phyloP scores from a whole-genome alignment of 2,113 vertebrate species.

The Archocentrus centrarchus region DNA sequence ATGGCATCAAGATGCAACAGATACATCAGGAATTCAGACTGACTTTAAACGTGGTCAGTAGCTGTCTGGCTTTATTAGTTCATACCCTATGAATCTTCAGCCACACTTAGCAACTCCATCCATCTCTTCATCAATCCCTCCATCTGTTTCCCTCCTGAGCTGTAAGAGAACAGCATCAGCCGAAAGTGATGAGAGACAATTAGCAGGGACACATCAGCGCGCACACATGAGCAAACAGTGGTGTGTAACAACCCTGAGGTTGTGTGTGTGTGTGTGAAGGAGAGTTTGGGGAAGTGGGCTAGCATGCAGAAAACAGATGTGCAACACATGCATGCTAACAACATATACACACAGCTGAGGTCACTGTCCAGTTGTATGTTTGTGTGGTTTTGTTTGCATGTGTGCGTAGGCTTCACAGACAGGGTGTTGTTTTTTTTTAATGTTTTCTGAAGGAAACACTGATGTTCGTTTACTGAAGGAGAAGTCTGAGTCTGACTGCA shows the following conservation, averaged over 20 bases:
- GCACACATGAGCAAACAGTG: conserved; percentile 54
- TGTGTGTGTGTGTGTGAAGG: conserved; percentile 9
- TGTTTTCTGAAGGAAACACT: conserved; percentile 8
- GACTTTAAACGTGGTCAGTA: not conserved
- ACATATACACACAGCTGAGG: conserved; percentile 40
- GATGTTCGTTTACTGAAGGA: conserved; percentile 14
- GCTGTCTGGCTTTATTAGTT: not conserved
- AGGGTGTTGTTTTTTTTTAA: not conserved
- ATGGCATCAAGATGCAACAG: not conserved
- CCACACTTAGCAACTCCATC: conserved; percentile 2
- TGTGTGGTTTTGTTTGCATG: not conserved
- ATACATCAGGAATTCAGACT: not conserved
- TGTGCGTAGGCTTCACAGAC: not conserved
- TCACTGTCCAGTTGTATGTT: not conserved
- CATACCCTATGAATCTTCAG: not conserved
- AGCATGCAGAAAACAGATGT: conserved; percentile 54
- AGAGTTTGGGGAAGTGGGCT: conserved; percentile 6
- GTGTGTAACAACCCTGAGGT: conserved; percentile 34
- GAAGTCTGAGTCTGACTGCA: conserved; percentile 9
- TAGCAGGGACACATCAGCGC: conserved; percentile 53
- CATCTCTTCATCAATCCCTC: not conserved
- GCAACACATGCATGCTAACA: conserved; percentile 42
- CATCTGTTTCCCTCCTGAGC: conserved; percentile 3
- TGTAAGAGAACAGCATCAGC: conserved; percentile 49
- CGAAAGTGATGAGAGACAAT: conserved; percentile 59